A percentile compares a stretch with the other conserved stretches of the same genome.
Evolutionary conservation across 2,797 vertebrate genomes (phyloP).

Genomic region (Prionace glauca): DNA sequence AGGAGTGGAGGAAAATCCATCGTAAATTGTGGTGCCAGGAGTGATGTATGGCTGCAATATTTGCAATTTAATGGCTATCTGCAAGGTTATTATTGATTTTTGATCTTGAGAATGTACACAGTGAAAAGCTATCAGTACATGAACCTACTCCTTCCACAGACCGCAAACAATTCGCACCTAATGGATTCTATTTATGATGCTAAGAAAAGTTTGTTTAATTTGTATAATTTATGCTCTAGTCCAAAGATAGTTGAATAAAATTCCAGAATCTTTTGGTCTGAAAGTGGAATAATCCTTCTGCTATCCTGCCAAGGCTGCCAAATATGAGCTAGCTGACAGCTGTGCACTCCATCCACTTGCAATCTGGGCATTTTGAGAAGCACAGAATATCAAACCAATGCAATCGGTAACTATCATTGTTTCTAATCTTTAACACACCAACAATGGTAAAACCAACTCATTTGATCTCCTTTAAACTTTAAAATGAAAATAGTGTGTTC

Average conservation of each 20-base stretch:
- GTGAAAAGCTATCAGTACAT: not conserved
- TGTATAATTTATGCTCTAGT: not conserved
- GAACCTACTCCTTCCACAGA: not conserved
- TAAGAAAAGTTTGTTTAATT: not conserved
- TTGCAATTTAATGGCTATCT: not conserved
- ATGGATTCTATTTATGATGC: not conserved
- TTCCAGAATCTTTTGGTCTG: not conserved
- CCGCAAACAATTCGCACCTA: not conserved
- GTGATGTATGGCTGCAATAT: not conserved
- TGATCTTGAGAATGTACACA: not conserved
- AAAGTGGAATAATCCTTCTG: not conserved
- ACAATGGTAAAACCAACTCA: not conserved
- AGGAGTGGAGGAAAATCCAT: not conserved
- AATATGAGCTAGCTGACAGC: not conserved
- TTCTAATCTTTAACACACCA: not conserved
- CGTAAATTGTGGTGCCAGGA: not conserved
- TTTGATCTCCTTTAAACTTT: not conserved
- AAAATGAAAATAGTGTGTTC: not conserved
- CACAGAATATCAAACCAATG: not conserved
- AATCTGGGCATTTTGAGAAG: not conserved
- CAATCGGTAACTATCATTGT: not conserved
- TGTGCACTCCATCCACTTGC: not conserved
- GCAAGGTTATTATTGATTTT: not conserved
- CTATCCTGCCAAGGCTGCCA: not conserved
- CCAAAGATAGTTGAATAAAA: not conserved